Evolutionary conservation across 2,797 vertebrate species (phyloP).

Genomic region (Cynopterus sphinx): DNA sequence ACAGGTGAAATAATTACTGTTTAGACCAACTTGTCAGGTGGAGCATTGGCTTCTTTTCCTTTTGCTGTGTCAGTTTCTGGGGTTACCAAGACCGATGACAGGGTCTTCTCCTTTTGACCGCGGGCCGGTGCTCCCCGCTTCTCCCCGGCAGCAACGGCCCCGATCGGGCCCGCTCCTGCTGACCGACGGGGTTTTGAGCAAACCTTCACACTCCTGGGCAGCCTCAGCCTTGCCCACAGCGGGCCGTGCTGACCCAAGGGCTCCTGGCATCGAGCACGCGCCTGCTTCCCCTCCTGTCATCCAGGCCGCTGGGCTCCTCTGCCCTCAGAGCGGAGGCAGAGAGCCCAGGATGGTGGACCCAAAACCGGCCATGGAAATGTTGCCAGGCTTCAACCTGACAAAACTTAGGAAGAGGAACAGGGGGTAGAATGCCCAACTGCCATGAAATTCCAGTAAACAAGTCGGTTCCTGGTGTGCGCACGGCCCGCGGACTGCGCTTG

Average conservation of each 20-base stretch:
- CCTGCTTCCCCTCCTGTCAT: accelerated
- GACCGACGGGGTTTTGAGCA: neutral
- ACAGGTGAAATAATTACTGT: slow-evolving; percentile 80
- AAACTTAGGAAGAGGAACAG: neutral
- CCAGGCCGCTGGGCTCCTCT: accelerated
- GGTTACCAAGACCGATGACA: slow-evolving; percentile 62
- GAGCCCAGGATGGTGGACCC: neutral
- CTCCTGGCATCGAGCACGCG: accelerated
- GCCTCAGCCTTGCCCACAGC: accelerated
- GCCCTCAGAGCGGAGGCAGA: neutral
- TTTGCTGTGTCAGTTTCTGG: slow-evolving; percentile 71
- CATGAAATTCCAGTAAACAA: neutral
- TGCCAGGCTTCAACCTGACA: neutral
- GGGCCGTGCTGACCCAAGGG: no score
- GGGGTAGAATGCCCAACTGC: neutral
- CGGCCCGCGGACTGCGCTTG: neutral
- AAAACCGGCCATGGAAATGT: neutral
- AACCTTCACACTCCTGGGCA: neutral
- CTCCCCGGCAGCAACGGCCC: neutral
- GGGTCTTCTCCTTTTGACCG: slow-evolving; percentile 63
- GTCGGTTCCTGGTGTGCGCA: neutral
- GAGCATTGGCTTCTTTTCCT: slow-evolving; percentile 53
- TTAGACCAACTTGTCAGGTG: slow-evolving; percentile 72
- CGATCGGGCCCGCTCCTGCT: neutral
- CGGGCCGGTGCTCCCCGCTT: slow-evolving; percentile 32